Evolutionary conservation across 2,888 invertebrate species (phyloP).

Genomic region (Polydrusus pterygomalis): DNA sequence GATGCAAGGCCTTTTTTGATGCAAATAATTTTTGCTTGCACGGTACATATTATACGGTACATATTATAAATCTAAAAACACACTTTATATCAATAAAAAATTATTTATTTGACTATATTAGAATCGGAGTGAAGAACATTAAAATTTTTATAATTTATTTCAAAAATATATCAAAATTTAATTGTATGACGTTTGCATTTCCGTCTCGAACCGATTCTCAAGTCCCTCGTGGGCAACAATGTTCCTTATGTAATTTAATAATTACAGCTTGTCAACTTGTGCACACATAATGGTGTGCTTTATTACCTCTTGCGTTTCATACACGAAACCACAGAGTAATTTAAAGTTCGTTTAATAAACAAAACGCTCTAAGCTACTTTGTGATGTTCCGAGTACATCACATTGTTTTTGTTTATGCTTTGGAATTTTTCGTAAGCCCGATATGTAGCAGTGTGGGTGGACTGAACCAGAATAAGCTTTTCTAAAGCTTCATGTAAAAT

Average conservation of each 20-base stretch:
- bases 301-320: slow-evolving; percentile 51
- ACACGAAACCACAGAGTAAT: slow-evolving; percentile 19
- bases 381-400: slow-evolving; percentile 17
- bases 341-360: slow-evolving; percentile 48
- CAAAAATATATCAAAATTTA: not conserved
- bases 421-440: not conserved
- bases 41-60: too few relatives aligned
- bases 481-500: too few relatives aligned
- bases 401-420: slow-evolving; percentile 9
- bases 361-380: slow-evolving; percentile 32
- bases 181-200: not conserved
- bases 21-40: too few relatives aligned
- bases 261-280: slow-evolving; percentile 55
- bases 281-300: slow-evolving; percentile 54
- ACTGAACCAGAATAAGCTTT: not conserved
- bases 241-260: slow-evolving; percentile 58
- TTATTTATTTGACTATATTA: too few relatives aligned
- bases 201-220: slow-evolving; percentile 13
- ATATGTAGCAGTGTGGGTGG: not conserved
- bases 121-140: not conserved
- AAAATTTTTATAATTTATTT: not conserved
- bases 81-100: too few relatives aligned
- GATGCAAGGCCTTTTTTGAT: too few relatives aligned
- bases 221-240: slow-evolving; percentile 53
- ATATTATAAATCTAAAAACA: too few relatives aligned